phyloP scores from a whole-genome alignment of 1,140 invertebrate genomes.

The Schlechtendalia chinensis region DNA sequence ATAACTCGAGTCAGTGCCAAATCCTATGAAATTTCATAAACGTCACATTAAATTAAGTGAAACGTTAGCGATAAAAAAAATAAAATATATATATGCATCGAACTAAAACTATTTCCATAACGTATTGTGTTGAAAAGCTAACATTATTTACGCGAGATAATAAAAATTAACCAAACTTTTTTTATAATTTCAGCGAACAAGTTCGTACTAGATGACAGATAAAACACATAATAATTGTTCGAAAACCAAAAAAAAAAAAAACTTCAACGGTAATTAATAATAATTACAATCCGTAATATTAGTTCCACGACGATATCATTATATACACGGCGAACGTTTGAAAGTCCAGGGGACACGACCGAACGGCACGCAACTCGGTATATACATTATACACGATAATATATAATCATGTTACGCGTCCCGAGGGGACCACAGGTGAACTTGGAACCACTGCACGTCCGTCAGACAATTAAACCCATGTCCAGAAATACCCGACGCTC shows the following conservation, averaged over 20 bases:
- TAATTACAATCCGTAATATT: slow-evolving; percentile 22
- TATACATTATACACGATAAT: neutral
- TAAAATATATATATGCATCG: no score
- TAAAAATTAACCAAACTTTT: slow-evolving; percentile 5
- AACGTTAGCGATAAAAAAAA: neutral
- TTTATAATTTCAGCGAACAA: neutral
- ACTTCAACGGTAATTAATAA: neutral
- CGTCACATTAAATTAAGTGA: neutral
- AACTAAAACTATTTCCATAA: neutral
- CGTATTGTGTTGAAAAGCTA: neutral
- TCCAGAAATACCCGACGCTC: neutral
- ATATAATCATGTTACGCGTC: slow-evolving; percentile 19
- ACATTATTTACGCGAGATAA: neutral
- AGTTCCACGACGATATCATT: neutral
- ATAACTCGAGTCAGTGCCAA: neutral
- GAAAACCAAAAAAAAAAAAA: neutral
- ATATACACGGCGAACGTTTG: neutral
- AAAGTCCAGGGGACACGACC: neutral
- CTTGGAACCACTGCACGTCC: slow-evolving; percentile 33
- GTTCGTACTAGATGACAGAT: no score
- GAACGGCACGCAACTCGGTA: neutral
- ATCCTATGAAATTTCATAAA: slow-evolving; percentile 23
- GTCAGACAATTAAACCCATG: slow-evolving; percentile 46
- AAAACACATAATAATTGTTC: no score
- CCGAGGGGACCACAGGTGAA: slow-evolving; percentile 20